Evolutionary conservation across 2,888 invertebrate genomes (phyloP).

Genomic region (Mylabris sibirica): DNA sequence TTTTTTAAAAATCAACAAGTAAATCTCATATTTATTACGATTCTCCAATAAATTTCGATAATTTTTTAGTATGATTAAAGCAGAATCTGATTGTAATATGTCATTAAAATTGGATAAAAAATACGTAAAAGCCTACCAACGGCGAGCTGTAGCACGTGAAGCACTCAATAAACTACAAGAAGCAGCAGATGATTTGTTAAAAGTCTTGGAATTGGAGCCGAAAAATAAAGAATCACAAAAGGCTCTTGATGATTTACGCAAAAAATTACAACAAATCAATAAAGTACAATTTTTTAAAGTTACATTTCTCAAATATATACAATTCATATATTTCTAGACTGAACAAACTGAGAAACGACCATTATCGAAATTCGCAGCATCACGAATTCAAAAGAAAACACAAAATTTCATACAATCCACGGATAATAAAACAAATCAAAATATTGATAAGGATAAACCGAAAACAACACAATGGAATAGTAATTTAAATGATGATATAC

Average conservation of each 20-base stretch:
- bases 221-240: slow-evolving; percentile 74
- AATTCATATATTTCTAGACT: slow-evolving; percentile 29
- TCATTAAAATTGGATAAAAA: slow-evolving; percentile 80
- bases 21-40: slow-evolving; percentile 47
- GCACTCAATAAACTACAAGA: slow-evolving; percentile 74
- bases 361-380: slow-evolving; percentile 52
- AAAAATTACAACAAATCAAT: slow-evolving; percentile 28
- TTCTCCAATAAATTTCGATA: slow-evolving; percentile 14
- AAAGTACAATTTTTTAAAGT: slow-evolving; percentile 12
- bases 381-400: slow-evolving; percentile 40
- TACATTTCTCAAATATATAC: not conserved
- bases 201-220: slow-evolving; percentile 79
- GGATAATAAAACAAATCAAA: slow-evolving; percentile 54
- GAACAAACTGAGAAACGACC: slow-evolving; percentile 38
- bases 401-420: slow-evolving; percentile 35
- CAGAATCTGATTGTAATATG: slow-evolving; percentile 81
- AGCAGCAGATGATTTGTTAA: slow-evolving; percentile 75
- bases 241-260: slow-evolving; percentile 66
- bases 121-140: slow-evolving; percentile 85
- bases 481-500: slow-evolving; percentile 52
- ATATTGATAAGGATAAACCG: slow-evolving; percentile 54
- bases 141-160: slow-evolving; percentile 80
- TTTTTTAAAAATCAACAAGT: slow-evolving; percentile 82
- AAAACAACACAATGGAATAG: slow-evolving; percentile 55
- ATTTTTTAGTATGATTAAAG: slow-evolving; percentile 69